Evolutionary conservation across 2,113 vertebrate genomes (phyloP).

Genomic region (Thunnus thynnus): DNA sequence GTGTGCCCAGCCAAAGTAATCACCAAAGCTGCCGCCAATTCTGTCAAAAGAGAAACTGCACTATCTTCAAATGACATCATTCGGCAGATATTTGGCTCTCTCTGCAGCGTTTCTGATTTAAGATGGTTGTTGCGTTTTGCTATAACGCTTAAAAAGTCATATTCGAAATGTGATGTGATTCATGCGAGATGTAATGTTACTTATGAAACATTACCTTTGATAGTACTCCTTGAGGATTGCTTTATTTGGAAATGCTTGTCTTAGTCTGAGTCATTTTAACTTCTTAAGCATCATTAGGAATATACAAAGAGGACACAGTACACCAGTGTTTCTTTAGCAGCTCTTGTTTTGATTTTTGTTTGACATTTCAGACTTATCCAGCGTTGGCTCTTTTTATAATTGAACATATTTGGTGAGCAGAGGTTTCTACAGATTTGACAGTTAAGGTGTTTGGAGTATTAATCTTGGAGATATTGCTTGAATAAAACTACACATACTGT

Average conservation of each 20-base stretch:
- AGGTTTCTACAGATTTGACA: no score
- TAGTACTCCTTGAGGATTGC: conserved; percentile 23
- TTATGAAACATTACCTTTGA: not conserved
- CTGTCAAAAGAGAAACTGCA: conserved; percentile 51
- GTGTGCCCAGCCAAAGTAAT: conserved; percentile 52
- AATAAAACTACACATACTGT: not conserved
- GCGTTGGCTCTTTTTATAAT: not conserved
- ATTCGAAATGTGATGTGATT: conserved; percentile 27
- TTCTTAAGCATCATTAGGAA: conserved; percentile 3
- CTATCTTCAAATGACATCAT: conserved; percentile 62
- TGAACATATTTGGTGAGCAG: no score
- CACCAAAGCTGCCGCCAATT: conserved; percentile 16
- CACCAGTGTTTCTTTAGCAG: not conserved
- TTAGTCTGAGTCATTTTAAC: conserved; percentile 9
- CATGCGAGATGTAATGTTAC: conserved; percentile 16
- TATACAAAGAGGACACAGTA: not conserved
- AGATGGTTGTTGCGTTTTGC: conserved; percentile 12
- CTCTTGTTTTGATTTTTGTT: not conserved
- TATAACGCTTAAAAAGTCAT: not conserved
- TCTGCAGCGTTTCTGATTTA: conserved; percentile 16
- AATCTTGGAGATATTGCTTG: no score
- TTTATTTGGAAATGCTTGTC: conserved; percentile 67
- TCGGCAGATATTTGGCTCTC: conserved; percentile 46
- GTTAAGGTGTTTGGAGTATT: no score
- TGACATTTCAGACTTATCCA: not conserved